Evolutionary conservation across 2,888 invertebrate species (phyloP).

Genomic region (Pycnomerus fuliginosus): DNA sequence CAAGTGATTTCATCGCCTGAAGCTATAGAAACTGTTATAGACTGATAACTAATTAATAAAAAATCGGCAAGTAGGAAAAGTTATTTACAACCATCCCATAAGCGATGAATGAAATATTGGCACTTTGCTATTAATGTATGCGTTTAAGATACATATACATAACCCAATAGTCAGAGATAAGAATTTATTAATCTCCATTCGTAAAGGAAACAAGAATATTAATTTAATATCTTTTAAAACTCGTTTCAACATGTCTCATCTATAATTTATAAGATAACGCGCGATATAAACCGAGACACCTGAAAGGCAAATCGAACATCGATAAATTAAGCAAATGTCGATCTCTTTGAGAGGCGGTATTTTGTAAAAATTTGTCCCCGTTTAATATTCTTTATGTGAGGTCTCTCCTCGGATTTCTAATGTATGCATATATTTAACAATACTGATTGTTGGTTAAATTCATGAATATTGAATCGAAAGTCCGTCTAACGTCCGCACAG

Average conservation of each 20-base stretch:
- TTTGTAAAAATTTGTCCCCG: constrained; percentile 17
- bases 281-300: constrained; percentile 18
- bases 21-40: too few relatives aligned
- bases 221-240: constrained; percentile 38
- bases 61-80: too few relatives aligned
- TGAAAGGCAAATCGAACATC: constrained; percentile 13
- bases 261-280: constrained; percentile 24
- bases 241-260: constrained; percentile 32
- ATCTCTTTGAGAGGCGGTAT: constrained; percentile 8
- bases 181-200: constrained; percentile 36
- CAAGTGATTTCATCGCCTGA: too few relatives aligned
- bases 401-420: constrained; percentile 6
- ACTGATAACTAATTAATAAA: too few relatives aligned
- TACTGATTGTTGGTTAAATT: background rate
- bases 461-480: constrained; percentile 7
- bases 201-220: constrained; percentile 37
- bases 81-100: too few relatives aligned
- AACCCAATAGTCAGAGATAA: constrained; percentile 24
- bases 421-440: background rate
- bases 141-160: constrained; percentile 30
- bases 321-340: constrained; percentile 17
- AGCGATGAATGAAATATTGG: constrained; percentile 35
- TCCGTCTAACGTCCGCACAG: constrained; percentile 1
- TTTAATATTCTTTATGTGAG: constrained; percentile 13
- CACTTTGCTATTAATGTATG: constrained; percentile 31